Evolutionary conservation across 2,888 invertebrate genomes (phyloP), one percentile per base, ranked within the genome.

Genomic region (Leptopilina syphax): DNA sequence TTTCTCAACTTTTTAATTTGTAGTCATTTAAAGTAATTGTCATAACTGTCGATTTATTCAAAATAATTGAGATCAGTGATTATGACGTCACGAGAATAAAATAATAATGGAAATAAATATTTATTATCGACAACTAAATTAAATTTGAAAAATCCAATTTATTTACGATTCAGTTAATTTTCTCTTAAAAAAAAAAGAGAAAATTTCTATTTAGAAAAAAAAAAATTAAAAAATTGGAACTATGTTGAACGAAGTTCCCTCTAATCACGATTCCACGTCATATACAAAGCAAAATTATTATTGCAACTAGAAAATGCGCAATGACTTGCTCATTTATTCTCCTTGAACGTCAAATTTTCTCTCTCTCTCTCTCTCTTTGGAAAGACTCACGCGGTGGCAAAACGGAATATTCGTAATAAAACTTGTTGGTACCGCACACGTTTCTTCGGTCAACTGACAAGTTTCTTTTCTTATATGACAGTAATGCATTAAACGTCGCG

Each of bases 221-320:
- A 7, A 47, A 3, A 34, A 34, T 34, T 34, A 27, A 27, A 27
- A 27, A 27, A 27, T 27, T 27, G 27, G 3, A 27, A 27, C 27
- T 27, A 47, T 47, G 47, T 47, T 47, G 47, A 47, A 47, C 79
- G 65, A 65, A 60, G 76, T 82, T 83, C 34, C 77, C 78, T 82
- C 81, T 81, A 81, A 80, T 84, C 80, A 81, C 81, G 84, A 81
- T 81, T 79, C 79, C 78, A 80, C 81, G 82, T 80, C 82, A 81
- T 67, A 70, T 34, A 34, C 34, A 68, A 27, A 73, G 54, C 27
- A 34, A 34, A 73, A 47, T 47, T 47, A 47, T 47, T 47, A 24
- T 57, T 73, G 54, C 34, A 3, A 34, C 77, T 80, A 77, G 68
- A 76, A 82, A 81, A 80, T 81, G 66, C 66, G 68, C 78, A 81